phyloP scores from a whole-genome alignment of 2,797 vertebrate genomes.

The Acipenser oxyrinchus region DNA sequence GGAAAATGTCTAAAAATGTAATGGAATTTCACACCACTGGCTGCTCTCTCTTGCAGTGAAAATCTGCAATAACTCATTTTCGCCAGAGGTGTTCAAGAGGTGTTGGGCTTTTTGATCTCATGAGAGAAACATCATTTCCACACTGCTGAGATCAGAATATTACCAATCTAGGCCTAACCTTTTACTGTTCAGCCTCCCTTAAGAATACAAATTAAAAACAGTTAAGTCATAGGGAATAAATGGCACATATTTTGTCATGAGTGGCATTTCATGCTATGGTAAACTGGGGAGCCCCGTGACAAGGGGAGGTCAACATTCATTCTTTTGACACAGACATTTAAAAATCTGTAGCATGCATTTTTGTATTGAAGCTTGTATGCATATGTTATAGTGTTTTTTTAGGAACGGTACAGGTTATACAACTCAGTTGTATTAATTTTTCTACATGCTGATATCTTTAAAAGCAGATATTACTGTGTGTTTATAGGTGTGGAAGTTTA shows the following conservation, averaged over 20 bases:
- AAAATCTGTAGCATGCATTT: too few species aligned
- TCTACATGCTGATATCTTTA: too few species aligned
- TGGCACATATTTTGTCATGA: background rate
- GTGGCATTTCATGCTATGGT: background rate
- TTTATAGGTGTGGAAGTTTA: too few species aligned
- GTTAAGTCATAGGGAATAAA: background rate
- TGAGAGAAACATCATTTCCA: slow-evolving; percentile 10
- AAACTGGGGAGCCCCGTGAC: background rate
- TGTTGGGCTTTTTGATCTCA: background rate
- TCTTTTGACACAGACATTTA: too few species aligned
- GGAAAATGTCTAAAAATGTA: background rate
- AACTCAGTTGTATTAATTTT: too few species aligned
- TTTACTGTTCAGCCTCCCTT: slow-evolving; percentile 10
- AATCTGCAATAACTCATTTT: background rate
- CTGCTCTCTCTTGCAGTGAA: background rate
- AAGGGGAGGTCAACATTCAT: too few species aligned
- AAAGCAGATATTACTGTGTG: too few species aligned
- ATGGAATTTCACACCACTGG: background rate
- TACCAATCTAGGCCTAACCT: slow-evolving; percentile 3
- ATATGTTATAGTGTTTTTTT: too few species aligned
- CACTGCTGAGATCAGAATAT: slow-evolving; percentile 1
- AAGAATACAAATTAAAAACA: background rate
- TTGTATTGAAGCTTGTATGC: too few species aligned
- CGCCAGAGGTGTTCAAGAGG: background rate
- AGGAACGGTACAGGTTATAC: too few species aligned